Evolutionary conservation across 2,113 vertebrate genomes (phyloP), one percentile per base, ranked within the genome.

Genomic region (Siniperca knerii): DNA sequence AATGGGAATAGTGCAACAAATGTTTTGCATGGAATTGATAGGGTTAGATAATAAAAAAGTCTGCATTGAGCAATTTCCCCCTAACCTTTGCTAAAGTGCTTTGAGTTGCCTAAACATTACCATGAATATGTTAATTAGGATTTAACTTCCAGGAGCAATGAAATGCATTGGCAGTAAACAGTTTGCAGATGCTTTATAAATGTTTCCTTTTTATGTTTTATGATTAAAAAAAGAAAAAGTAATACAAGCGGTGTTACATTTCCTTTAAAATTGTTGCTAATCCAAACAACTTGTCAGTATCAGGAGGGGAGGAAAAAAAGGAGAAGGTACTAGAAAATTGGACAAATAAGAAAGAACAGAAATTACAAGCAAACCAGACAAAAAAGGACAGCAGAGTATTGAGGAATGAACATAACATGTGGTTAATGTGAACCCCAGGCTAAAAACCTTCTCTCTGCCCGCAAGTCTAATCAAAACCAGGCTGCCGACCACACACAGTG

Each of bases 401-500:
- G 23, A 15, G 58, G 9, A 37, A 13, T 57, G 15, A 67, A 62
- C 46, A 23, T 23, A 62, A 68, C 8, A 0, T 68, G 58, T 70
- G 50, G 65, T 77, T 67, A 46, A 89, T 74, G 23, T 58, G 40
- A 83, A 57, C 23, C 64, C 25, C 8, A 1, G 35, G 29, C 37
- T 11, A 13, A 55, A 68, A 77, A 12, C 4, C 10, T 4, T 10
- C 44, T 37, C 46, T 71, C 16, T 35, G 33, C 21, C 48, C 52
- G 11, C 35, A 40, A 21, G 6, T 64, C 10, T 75, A 37, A 81
- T 78, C 29, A 37, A 79, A 85, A 58, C 77, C 25, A 62, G 15
- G 67, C 10, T 70, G 79, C 71, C 7, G 40, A 81, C 79, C 78
- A 42, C 86, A 77, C 71, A 46, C 50, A 0, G 21, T 2, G 57